Evolutionary conservation across 2,113 vertebrate species (phyloP).

Genomic region (Sprattus sprattus): DNA sequence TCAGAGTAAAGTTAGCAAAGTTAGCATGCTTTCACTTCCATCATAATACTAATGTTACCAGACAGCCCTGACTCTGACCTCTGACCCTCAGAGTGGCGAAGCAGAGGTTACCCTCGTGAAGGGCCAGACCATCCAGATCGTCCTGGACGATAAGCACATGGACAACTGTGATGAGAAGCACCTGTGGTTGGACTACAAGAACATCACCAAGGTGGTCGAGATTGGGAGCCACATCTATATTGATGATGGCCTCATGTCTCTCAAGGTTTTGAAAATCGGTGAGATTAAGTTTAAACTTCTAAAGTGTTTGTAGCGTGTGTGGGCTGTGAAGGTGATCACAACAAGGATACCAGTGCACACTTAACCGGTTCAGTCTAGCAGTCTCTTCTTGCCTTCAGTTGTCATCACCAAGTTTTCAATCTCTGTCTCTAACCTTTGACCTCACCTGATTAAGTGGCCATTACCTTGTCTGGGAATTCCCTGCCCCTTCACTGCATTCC

Average conservation of each 20-base stretch:
- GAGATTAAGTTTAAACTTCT: constrained; percentile 26
- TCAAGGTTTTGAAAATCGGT: constrained; percentile 88
- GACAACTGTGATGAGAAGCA: constrained; percentile 87
- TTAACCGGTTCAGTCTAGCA: too few species aligned
- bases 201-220: constrained; percentile 87
- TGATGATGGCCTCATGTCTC: constrained; percentile 94
- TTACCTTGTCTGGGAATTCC: too few species aligned
- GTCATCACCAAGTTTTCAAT: too few species aligned
- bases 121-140: constrained; percentile 82
- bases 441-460: too few species aligned
- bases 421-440: too few species aligned
- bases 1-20: background rate
- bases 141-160: constrained; percentile 83
- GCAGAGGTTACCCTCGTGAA: constrained; percentile 94
- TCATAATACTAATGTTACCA: background rate
- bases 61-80: background rate
- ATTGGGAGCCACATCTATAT: constrained; percentile 84
- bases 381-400: too few species aligned
- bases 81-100: constrained; percentile 81
- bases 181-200: constrained; percentile 98
- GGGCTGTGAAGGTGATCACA: background rate
- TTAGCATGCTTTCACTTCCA: background rate
- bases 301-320: too few species aligned
- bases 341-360: too few species aligned
- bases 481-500: too few species aligned